Evolutionary conservation across 1,140 invertebrate genomes (phyloP).

Genomic region (Samia ricini): DNA sequence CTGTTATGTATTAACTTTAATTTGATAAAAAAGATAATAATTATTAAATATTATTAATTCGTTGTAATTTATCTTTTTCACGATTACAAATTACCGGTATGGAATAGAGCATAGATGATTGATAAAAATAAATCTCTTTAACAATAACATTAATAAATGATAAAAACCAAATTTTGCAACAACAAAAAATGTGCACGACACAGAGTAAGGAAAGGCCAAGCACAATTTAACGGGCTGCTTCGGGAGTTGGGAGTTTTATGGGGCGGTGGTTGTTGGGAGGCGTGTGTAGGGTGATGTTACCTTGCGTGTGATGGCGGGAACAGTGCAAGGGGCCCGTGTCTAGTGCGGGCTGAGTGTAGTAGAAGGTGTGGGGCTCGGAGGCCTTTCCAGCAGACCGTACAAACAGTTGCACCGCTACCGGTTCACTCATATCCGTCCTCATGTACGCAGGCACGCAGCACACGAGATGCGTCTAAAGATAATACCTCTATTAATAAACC

Average conservation of each 20-base stretch:
- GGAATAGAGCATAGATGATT: neutral
- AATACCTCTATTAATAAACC: slow-evolving; percentile 1
- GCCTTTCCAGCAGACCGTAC: slow-evolving; percentile 92
- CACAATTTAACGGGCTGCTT: neutral
- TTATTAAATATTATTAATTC: too few relatives aligned
- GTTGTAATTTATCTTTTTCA: neutral
- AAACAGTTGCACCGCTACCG: slow-evolving; percentile 86
- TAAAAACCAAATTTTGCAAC: neutral
- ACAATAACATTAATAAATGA: neutral
- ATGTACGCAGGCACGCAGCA: slow-evolving; percentile 92
- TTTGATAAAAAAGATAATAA: too few relatives aligned
- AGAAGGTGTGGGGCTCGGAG: slow-evolving; percentile 92
- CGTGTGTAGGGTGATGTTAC: slow-evolving; percentile 24
- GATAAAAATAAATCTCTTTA: neutral
- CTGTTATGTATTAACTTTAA: too few relatives aligned
- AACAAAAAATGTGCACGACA: slow-evolving; percentile 1
- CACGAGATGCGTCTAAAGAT: slow-evolving; percentile 91
- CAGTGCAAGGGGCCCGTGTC: slow-evolving; percentile 56
- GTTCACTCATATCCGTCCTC: slow-evolving; percentile 80
- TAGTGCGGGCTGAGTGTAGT: slow-evolving; percentile 82
- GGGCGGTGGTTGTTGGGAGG: neutral
- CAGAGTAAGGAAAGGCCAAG: neutral
- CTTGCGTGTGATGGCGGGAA: slow-evolving; percentile 53
- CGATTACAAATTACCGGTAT: neutral
- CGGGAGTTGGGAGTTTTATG: too few relatives aligned